Evolutionary conservation across 2,113 vertebrate genomes (phyloP).

Genomic region (Carassius auratus): DNA sequence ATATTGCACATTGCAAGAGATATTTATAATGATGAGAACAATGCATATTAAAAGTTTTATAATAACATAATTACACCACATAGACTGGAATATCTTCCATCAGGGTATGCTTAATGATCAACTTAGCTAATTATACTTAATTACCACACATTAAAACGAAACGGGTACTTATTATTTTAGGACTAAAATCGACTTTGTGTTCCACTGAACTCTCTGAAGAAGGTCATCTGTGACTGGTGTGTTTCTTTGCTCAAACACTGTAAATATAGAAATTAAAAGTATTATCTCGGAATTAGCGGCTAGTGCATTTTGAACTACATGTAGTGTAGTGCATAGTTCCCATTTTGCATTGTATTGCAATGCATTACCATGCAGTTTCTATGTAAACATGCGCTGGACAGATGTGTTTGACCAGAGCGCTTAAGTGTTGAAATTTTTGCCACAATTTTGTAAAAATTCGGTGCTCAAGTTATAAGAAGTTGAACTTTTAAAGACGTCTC

Average conservation of each 20-base stretch:
- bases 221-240: background rate
- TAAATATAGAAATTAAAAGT: background rate
- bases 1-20: background rate
- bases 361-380: background rate
- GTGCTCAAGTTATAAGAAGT: too few species aligned
- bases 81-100: background rate
- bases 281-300: background rate
- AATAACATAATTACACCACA: background rate
- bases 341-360: background rate
- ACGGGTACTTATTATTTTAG: background rate
- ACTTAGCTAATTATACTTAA: constrained; percentile 15
- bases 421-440: background rate
- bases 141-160: background rate
- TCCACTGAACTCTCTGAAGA: background rate
- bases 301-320: background rate
- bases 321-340: background rate
- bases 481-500: too few species aligned
- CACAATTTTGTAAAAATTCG: too few species aligned
- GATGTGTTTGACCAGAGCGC: background rate
- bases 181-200: background rate
- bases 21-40: background rate
- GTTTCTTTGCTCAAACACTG: background rate
- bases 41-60: background rate
- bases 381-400: background rate
- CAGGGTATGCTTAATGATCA: constrained; percentile 5